Evolutionary conservation across 2,113 vertebrate species (phyloP).

Genomic region (Tachysurus fulvidraco): DNA sequence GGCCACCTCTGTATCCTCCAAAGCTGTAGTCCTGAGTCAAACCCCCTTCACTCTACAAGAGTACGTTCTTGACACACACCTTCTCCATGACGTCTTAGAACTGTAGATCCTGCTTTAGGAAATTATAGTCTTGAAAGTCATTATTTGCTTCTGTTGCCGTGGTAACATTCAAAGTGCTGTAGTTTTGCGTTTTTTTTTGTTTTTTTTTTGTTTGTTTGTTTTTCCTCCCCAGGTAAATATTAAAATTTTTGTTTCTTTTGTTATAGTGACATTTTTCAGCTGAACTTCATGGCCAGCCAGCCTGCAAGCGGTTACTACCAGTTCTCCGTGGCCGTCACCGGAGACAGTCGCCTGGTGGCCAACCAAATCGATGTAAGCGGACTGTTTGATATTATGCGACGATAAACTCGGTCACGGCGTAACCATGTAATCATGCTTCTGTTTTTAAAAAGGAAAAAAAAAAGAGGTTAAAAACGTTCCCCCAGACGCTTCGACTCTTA

Average conservation of each 20-base stretch:
- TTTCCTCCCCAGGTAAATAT: neutral
- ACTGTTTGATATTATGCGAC: neutral
- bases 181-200: neutral
- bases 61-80: constrained; percentile 66
- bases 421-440: neutral
- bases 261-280: constrained; percentile 85
- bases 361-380: constrained; percentile 87
- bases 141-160: neutral
- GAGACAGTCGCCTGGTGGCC: constrained; percentile 86
- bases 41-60: constrained; percentile 79
- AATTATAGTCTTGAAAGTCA: neutral
- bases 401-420: neutral
- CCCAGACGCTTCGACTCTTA: neutral
- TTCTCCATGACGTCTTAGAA: neutral
- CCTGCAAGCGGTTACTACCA: constrained; percentile 97
- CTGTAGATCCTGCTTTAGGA: neutral
- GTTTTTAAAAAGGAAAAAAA: neutral
- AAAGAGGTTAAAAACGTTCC: neutral
- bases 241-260: constrained; percentile 4
- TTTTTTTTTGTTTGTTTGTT: neutral
- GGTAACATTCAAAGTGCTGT: neutral
- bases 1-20: constrained; percentile 80
- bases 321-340: constrained; percentile 85
- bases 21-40: constrained; percentile 82
- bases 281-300: constrained; percentile 90